A percentile compares a stretch with the other conserved stretches of the same genome.
These are phyloP conservation scores for Isaurus tuberculatus DNA, from an alignment of 92 coral and sea anemone genomes.

Conservation along the genomic window DNA sequence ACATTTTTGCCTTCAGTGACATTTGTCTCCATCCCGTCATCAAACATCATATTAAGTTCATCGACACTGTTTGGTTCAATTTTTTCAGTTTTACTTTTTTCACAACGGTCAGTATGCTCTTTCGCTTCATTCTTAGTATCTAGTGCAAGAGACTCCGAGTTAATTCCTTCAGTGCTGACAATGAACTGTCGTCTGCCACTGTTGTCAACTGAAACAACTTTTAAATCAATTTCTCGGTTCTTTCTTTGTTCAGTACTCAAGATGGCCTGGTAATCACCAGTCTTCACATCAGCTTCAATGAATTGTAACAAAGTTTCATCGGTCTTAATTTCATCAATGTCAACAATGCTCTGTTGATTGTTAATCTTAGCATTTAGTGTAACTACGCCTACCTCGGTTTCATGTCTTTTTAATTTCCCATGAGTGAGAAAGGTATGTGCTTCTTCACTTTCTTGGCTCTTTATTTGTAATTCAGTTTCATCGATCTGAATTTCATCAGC, in stretches of 20 bases:
- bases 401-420: background rate
- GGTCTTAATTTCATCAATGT: background rate
- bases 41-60: no score
- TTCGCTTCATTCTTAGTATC: background rate
- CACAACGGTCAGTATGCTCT: background rate
- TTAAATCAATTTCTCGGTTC: no score
- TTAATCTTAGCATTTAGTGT: background rate
- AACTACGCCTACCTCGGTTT: background rate
- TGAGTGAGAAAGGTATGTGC: background rate
- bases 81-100: background rate
- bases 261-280: no score
- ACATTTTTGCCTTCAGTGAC: background rate
- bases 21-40: background rate
- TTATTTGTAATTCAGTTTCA: background rate
- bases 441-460: background rate
- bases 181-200: background rate
- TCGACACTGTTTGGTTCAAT: background rate
- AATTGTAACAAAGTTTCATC: no score
- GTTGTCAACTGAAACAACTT: no score
- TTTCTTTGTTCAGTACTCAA: no score
- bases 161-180: background rate
- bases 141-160: background rate
- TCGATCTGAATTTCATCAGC: background rate
- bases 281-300: no score
- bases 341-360: background rate